Evolutionary conservation across 2,888 invertebrate genomes (phyloP).

Genomic region (Sphaerophoria taeniata): DNA sequence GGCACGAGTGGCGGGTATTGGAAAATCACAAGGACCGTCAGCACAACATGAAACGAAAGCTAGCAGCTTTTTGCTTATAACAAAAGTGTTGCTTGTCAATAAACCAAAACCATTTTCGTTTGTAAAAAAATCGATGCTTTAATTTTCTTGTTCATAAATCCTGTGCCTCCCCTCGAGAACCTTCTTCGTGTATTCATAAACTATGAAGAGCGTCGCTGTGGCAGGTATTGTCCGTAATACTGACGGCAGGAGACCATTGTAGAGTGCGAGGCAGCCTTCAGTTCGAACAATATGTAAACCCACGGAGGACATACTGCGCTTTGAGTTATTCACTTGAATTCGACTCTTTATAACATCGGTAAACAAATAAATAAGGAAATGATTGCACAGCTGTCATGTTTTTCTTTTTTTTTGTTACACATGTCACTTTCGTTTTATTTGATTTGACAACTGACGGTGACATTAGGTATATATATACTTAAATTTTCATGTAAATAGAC

Average conservation of each 20-base stretch:
- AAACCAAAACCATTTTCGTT: neutral
- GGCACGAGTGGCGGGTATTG: conserved; percentile 83
- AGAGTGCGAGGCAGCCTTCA: conserved; percentile 92
- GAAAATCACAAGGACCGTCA: conserved; percentile 79
- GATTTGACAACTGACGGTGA: too few species aligned
- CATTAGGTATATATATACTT: too few species aligned
- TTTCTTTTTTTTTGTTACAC: too few species aligned
- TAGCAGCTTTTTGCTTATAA: conserved; percentile 76
- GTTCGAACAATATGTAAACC: conserved; percentile 87
- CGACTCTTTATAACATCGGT: conserved; percentile 98
- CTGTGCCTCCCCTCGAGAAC: conserved; percentile 80
- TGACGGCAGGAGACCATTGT: conserved; percentile 98
- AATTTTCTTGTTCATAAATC: conserved; percentile 1
- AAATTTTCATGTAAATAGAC: too few species aligned
- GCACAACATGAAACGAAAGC: conserved; percentile 78
- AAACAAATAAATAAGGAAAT: too few species aligned
- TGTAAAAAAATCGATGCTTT: neutral
- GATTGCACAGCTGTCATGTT: too few species aligned
- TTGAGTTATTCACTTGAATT: conserved; percentile 92
- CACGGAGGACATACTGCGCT: conserved; percentile 86
- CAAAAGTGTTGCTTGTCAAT: neutral
- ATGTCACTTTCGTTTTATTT: too few species aligned
- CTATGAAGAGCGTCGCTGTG: conserved; percentile 96
- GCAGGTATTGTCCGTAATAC: conserved; percentile 97
- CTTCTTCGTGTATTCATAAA: conserved; percentile 97